Evolutionary conservation across 2,888 invertebrate species (phyloP).

Genomic region (Flexamia atlantica): DNA sequence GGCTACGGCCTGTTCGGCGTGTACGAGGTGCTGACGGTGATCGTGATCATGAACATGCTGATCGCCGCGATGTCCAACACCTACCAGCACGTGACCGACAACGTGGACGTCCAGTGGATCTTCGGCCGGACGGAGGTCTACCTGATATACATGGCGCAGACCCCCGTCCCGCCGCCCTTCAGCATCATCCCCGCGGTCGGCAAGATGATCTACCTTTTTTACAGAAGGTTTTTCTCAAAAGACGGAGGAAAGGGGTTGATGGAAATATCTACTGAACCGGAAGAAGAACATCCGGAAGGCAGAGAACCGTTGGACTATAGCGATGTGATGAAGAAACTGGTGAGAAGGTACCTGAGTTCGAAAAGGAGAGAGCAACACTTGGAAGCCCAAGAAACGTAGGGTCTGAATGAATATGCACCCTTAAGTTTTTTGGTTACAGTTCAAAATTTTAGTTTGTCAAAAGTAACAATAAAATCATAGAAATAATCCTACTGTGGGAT

Average conservation of each 20-base stretch:
- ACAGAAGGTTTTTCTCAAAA: background rate
- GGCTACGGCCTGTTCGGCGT: constrained; percentile 83
- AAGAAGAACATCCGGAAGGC: background rate
- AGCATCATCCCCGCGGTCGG: constrained; percentile 79
- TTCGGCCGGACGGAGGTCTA: constrained; percentile 85
- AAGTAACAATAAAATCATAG: too few species aligned
- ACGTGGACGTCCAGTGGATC: constrained; percentile 86
- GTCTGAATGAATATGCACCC: too few species aligned
- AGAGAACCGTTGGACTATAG: background rate
- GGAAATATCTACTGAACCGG: background rate
- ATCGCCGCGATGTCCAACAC: constrained; percentile 90
- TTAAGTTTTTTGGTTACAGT: too few species aligned
- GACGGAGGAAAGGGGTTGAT: background rate
- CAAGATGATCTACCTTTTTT: background rate
- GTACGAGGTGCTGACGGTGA: constrained; percentile 84
- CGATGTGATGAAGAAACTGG: constrained; percentile 10
- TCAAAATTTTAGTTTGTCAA: too few species aligned
- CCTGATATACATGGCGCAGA: constrained; percentile 84
- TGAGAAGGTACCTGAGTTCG: constrained; percentile 9
- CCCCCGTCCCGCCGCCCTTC: constrained; percentile 84
- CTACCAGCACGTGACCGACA: constrained; percentile 83
- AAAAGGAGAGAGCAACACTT: background rate
- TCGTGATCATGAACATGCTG: constrained; percentile 86
- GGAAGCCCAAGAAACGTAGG: too few species aligned
- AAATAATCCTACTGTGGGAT: too few species aligned